Evolutionary conservation across 2,888 invertebrate genomes (phyloP).

Genomic region (Eutolmus rufibarbis): DNA sequence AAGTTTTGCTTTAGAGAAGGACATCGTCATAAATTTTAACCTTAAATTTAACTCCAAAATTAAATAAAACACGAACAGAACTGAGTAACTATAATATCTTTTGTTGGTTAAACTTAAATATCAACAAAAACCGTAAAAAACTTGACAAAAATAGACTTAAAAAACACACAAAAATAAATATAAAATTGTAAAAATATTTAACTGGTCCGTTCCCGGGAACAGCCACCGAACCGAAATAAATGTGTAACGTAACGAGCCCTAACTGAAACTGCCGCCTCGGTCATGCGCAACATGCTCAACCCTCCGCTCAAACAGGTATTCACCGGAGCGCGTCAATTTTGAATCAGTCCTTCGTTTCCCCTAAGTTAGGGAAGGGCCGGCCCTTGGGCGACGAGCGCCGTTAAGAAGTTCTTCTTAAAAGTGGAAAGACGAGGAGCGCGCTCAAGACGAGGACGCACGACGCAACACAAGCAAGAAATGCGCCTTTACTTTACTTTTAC

Average conservation of each 20-base stretch:
- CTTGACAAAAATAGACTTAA: background rate
- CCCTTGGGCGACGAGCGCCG: background rate
- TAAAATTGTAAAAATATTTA: background rate
- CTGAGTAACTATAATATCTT: background rate
- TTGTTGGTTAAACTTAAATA: background rate
- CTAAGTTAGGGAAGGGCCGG: background rate
- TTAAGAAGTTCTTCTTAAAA: background rate
- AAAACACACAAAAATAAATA: constrained; percentile 5
- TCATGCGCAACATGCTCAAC: constrained; percentile 37
- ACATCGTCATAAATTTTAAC: constrained; percentile 52
- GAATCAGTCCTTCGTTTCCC: background rate
- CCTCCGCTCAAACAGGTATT: constrained; percentile 28
- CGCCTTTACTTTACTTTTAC: background rate
- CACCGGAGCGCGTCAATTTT: background rate
- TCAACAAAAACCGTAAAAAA: background rate
- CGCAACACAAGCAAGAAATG: background rate
- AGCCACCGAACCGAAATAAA: constrained; percentile 17
- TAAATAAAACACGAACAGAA: background rate
- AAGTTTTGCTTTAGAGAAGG: constrained; percentile 62
- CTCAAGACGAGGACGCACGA: background rate
- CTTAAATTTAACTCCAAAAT: background rate
- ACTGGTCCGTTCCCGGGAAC: background rate
- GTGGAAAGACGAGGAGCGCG: background rate
- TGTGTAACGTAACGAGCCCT: constrained; percentile 29
- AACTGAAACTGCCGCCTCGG: constrained; percentile 23